Conservation (phyloP, 64 coral and sea anemone species). For the Montipora cactus region DNA sequence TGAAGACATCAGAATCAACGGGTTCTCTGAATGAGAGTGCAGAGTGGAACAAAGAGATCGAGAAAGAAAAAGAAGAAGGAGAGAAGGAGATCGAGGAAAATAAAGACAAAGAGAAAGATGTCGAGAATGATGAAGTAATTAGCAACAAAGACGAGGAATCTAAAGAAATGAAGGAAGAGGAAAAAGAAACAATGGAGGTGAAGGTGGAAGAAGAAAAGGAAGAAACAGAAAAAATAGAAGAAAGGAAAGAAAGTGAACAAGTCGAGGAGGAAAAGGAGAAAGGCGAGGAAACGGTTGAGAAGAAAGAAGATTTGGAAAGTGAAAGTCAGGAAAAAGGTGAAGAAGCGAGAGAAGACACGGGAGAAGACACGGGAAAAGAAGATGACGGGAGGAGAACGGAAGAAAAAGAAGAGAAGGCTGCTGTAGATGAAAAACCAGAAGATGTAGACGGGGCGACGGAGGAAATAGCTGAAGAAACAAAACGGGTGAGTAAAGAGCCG, state of each 20-base stretch:
- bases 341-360: constrained; percentile 28
- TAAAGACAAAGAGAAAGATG: neutral
- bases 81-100: neutral
- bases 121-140: neutral
- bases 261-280: constrained; percentile 6
- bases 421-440: neutral
- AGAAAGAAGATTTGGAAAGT: neutral
- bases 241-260: constrained; percentile 43
- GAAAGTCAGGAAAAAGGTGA: neutral
- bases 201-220: constrained; percentile 3
- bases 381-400: constrained; percentile 9
- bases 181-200: neutral
- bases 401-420: constrained; percentile 1
- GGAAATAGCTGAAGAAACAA: constrained; percentile 1
- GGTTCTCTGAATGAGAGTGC: constrained; percentile 24
- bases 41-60: neutral
- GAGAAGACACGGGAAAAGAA: neutral
- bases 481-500: neutral
- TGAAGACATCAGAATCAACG: constrained; percentile 47
- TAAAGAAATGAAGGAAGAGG: constrained; percentile 55
- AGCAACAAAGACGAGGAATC: neutral
- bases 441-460: neutral
- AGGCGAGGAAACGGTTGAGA: constrained; percentile 23
- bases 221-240: constrained; percentile 1
- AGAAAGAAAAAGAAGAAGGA: neutral